Evolutionary conservation across 2,797 vertebrate species (phyloP).

Genomic region (Remorina albescens): DNA sequence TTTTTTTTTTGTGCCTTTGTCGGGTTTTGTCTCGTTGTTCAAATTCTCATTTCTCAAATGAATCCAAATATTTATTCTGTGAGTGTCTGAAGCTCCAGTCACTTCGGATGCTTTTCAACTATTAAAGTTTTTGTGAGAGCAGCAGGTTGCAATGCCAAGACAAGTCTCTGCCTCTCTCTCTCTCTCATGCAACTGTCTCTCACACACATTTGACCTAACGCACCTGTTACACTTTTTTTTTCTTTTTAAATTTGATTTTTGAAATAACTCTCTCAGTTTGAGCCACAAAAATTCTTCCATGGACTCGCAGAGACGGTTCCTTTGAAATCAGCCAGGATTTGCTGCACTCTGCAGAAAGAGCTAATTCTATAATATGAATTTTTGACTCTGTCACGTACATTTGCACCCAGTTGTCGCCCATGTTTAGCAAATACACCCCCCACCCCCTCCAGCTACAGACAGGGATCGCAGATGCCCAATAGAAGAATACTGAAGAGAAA

Average conservation of each 20-base stretch:
- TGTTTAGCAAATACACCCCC: slow-evolving; percentile 39
- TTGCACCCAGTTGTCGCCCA: slow-evolving; percentile 16
- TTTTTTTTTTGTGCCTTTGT: slow-evolving; percentile 82
- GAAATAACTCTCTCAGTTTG: not conserved
- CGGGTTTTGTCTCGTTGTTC: slow-evolving; percentile 82
- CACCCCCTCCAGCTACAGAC: slow-evolving; percentile 19
- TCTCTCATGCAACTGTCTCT: not conserved
- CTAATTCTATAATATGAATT: not conserved
- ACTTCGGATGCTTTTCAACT: slow-evolving; percentile 90
- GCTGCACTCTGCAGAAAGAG: not conserved
- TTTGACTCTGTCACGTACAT: slow-evolving; percentile 18
- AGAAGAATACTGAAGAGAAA: slow-evolving; percentile 37
- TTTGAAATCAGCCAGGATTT: not conserved
- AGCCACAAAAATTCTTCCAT: not conserved
- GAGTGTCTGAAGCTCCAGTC: slow-evolving; percentile 88
- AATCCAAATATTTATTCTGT: slow-evolving; percentile 96
- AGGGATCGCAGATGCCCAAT: slow-evolving; percentile 44
- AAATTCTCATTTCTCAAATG: slow-evolving; percentile 90
- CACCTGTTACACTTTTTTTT: slow-evolving; percentile 41
- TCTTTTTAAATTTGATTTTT: not conserved
- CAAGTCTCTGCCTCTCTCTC: slow-evolving; percentile 63
- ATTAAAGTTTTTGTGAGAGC: slow-evolving; percentile 89
- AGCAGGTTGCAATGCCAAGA: slow-evolving; percentile 92
- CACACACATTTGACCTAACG: slow-evolving; percentile 16
- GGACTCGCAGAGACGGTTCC: not conserved